Conservation (phyloP, 1,140 invertebrate genomes). For the Lithobius niger region DNA sequence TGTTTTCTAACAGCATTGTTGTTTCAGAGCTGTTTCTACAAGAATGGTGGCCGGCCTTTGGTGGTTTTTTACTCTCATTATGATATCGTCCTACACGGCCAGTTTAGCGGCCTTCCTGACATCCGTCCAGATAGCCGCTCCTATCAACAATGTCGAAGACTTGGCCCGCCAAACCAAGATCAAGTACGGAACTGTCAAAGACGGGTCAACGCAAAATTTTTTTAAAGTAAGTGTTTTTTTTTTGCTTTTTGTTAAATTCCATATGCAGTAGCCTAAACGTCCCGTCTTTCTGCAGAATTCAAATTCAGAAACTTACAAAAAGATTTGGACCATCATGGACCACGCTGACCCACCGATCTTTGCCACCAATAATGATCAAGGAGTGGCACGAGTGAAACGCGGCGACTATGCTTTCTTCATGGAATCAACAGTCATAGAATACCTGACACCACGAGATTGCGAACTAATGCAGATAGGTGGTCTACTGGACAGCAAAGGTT, state of each 20-base stretch:
- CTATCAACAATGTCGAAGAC: constrained; percentile 88
- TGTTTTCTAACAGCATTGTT: no score
- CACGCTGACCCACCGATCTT: constrained; percentile 31
- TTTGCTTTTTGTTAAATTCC: constrained; percentile 1
- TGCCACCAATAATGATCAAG: constrained; percentile 30
- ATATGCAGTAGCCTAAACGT: constrained; percentile 27
- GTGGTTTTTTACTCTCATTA: constrained; percentile 99
- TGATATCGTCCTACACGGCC: constrained; percentile 96
- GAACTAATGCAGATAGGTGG: constrained; percentile 44
- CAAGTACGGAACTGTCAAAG: constrained; percentile 75
- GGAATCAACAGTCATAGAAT: constrained; percentile 32
- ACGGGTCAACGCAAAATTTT: constrained; percentile 83
- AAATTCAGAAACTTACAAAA: constrained; percentile 36
- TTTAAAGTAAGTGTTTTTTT: constrained; percentile 51
- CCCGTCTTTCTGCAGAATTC: constrained; percentile 35
- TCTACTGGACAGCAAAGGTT: constrained; percentile 37
- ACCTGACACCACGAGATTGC: constrained; percentile 40
- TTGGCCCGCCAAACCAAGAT: constrained; percentile 88
- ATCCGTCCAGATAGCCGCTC: constrained; percentile 82
- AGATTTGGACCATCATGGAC: constrained; percentile 40
- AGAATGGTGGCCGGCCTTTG: constrained; percentile 91
- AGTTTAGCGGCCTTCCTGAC: constrained; percentile 94
- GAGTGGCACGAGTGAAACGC: constrained; percentile 33
- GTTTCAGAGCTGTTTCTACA: constrained; percentile 74
- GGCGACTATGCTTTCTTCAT: constrained; percentile 44